A percentile compares a stretch with the other conserved stretches of the same genome.
These are phyloP conservation scores for Boloria euphrosyne DNA, from an alignment of 2,888 invertebrate genomes.

Conservation along the genomic window DNA sequence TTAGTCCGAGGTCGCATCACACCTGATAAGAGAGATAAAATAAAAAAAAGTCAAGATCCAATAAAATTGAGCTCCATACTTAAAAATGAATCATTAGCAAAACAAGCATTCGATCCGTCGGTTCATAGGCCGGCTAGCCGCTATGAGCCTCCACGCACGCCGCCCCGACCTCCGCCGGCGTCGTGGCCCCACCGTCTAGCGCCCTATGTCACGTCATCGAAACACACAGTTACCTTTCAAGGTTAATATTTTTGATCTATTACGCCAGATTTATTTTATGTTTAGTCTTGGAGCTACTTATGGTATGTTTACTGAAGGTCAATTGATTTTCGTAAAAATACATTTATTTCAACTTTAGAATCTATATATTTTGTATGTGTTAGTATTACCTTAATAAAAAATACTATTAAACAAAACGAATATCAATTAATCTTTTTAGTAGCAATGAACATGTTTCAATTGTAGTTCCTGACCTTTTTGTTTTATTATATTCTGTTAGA, in stretches of 20 bases:
- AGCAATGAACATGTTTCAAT: constrained; percentile 48
- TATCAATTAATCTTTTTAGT: constrained; percentile 42
- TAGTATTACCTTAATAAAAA: background rate
- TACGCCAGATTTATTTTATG: constrained; percentile 44
- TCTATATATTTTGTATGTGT: background rate
- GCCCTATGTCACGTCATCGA: constrained; percentile 78
- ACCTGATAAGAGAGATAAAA: constrained; percentile 72
- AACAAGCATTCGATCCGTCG: constrained; percentile 88
- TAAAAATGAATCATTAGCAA: constrained; percentile 80
- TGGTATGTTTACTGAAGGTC: constrained; percentile 31
- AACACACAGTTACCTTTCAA: constrained; percentile 89
- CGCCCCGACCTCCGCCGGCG: constrained; percentile 77
- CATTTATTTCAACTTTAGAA: background rate
- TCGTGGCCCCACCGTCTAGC: constrained; percentile 70
- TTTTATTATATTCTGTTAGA: constrained; percentile 80
- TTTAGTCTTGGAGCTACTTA: constrained; percentile 72
- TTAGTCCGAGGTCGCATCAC: constrained; percentile 60
- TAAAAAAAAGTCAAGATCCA: constrained; percentile 61
- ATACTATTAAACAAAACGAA: background rate
- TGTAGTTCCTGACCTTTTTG: constrained; percentile 54
- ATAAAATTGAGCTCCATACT: constrained; percentile 75
- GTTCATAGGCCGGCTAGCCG: constrained; percentile 89
- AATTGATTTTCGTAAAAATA: constrained; percentile 20
- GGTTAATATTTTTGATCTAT: constrained; percentile 76
- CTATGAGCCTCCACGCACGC: constrained; percentile 86